Base-by-base conservation (phyloP, 1,140 invertebrate species). In the Aphis craccivora region DNA sequence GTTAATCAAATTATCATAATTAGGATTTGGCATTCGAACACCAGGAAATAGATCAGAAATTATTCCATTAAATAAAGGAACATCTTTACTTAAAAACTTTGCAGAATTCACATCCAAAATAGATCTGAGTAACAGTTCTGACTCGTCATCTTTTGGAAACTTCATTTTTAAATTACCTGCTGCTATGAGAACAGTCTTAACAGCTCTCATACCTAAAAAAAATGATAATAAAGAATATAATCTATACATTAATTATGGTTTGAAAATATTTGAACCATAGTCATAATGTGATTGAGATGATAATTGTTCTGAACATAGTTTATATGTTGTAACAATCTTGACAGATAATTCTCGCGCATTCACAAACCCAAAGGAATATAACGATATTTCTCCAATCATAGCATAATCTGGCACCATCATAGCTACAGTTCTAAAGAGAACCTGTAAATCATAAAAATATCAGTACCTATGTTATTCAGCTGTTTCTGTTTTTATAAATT, bases 331-430 rank as follows among this genome's bases (percentile, higher is more conserved):
- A 0, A 98, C 98, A 91, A 99, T 98, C 95, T 99, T 99, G 0
- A 97, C 97, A 3, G 98, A 97, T 23, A 99, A 95, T 37, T 97
- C 96, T 86, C 97, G 96, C 0, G 98, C 98, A 94, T 97, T 96
- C 18, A 96, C 96, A 95, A 99, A 99, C 2, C 98, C 98, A 94
- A 97, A 98, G 0, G 98, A 98, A 94, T 98, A 98, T 0, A 99
- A 95, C 0, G 97, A 98, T 92, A 99, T 99, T 95, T 99, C 98
- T 0, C 97, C 98, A 94, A 99, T 99, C 95, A 99, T 97, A 0
- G 97, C 97, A 95, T 98, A 99, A 95, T 99, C 98, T 0, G 98
- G 98, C 23, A 99, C 98, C 98, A 99, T 99, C 98, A 99, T 99
- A 1, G 98, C 97, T 8, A 99, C 98, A 2, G 98, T 98, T 53